phyloP scores from a whole-genome alignment of 2,113 vertebrate species.

The Trochalopteron elliotii region DNA sequence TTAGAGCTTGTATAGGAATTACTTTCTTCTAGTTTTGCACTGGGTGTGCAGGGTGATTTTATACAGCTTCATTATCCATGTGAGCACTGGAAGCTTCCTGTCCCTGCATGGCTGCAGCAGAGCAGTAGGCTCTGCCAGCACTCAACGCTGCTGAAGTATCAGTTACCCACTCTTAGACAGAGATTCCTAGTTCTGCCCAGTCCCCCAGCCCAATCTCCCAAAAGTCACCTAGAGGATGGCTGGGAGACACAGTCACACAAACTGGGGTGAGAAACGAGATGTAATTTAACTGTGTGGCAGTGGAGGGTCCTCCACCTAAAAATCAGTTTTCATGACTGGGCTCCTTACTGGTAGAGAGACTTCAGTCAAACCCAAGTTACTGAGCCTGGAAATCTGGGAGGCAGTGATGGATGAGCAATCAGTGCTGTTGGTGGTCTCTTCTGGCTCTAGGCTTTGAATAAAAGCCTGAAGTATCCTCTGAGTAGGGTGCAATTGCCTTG shows the following conservation, averaged over 20 bases:
- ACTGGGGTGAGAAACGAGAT: accelerated
- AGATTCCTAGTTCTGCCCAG: not conserved
- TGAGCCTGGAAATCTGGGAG: not conserved
- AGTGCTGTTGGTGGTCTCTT: not conserved
- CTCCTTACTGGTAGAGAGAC: not conserved
- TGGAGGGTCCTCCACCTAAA: not conserved
- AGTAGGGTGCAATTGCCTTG: not conserved
- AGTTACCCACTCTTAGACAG: not conserved
- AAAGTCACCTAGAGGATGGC: not conserved
- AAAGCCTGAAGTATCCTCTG: not conserved
- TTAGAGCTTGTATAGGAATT: not conserved
- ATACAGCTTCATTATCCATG: not conserved
- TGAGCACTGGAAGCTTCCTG: not conserved
- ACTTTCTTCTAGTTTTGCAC: not conserved
- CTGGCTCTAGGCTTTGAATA: not conserved
- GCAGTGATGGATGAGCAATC: not conserved
- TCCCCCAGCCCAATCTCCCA: not conserved
- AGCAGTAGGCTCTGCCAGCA: not conserved
- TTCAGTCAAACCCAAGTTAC: not conserved
- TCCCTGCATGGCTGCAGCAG: not conserved
- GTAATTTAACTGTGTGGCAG: not conserved
- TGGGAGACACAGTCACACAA: not conserved
- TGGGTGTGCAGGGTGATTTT: accelerated
- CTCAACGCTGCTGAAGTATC: not conserved
- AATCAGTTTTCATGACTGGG: not conserved